Base-by-base conservation (phyloP, 2,797 vertebrate genomes). In the Glyptemys insculpta region DNA sequence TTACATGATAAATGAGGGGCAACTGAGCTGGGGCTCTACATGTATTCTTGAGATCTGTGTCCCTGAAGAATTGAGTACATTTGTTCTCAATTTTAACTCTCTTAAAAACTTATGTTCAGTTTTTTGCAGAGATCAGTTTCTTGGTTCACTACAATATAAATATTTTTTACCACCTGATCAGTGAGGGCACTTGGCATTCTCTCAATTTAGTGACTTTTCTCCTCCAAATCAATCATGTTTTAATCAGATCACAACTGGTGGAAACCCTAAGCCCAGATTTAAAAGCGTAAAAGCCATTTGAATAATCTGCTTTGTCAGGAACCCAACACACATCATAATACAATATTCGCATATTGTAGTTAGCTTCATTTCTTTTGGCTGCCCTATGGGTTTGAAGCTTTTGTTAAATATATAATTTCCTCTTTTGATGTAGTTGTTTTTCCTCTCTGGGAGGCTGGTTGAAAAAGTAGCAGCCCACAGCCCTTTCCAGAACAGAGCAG, bases 241-340 rank as follows among this genome's bases (percentile, higher is more conserved):
- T 96, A 97, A 97, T 97, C 96, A 97, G 93, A 96, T 97, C 95
- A 96, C 90, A 95, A 93, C 88, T 87, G 85, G 83, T 47, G 54
- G 19, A n/a, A 79, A 79, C 79, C 47, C 41, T 93, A 53, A 88
- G 29, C 65, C 50, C 72, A 56, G 65, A 85, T 74, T 96, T 96
- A 95, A 89, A 91, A 90, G 14, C 82, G 88, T 94, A 96, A 97
- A 97, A 94, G 82, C 91, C 47, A 96, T 81, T 93, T 86, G 47
- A 81, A 27, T 97, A 97, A 96, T 96, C 97, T 94, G 94, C 94
- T 95, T 97, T 95, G 85, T 56, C 0, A 59, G 74, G 79, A 93
- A 94, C 59, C 84, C 76, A 47, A 92, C 91, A 84, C 93, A 88
- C 92, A 96, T 95, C 87, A 86, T 95, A 92, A 87, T 93, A 68